A percentile compares a stretch with the other conserved stretches of the same genome.
Evolutionary conservation across 2,113 vertebrate genomes (phyloP).

Genomic region (Cyphomyrus discorhynchus): DNA sequence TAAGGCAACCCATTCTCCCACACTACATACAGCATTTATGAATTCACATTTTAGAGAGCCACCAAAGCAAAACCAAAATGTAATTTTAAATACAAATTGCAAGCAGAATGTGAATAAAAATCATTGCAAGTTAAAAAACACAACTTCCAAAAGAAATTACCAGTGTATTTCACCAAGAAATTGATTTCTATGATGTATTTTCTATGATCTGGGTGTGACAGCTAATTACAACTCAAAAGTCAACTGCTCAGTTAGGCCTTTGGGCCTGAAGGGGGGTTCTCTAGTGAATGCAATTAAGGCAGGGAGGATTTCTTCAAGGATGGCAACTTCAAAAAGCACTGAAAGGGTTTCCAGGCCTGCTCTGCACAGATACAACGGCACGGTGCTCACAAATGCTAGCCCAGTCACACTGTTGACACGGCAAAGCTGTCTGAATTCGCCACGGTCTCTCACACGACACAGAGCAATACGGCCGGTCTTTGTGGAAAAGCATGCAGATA

Average conservation of each 20-base stretch:
- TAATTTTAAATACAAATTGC: constrained; percentile 33
- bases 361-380: constrained; percentile 31
- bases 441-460: constrained; percentile 10
- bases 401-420: constrained; percentile 44
- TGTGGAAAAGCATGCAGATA: constrained; percentile 34
- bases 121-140: neutral
- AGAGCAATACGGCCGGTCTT: neutral
- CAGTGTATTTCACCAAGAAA: constrained; percentile 31
- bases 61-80: constrained; percentile 32
- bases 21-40: constrained; percentile 45
- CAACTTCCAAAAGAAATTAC: neutral
- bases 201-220: constrained; percentile 31
- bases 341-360: constrained; percentile 32
- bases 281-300: constrained; percentile 35
- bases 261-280: constrained; percentile 30
- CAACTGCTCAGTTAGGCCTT: constrained; percentile 20
- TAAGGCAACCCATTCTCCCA: constrained; percentile 38
- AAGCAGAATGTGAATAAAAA: constrained; percentile 30
- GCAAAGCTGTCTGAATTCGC: constrained; percentile 41
- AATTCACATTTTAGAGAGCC: constrained; percentile 32
- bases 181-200: constrained; percentile 27
- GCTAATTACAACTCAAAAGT: constrained; percentile 41
- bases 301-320: constrained; percentile 40
- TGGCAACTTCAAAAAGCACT: constrained; percentile 37
- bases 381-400: constrained; percentile 31